phyloP scores from a whole-genome alignment of 92 coral and sea anemone species.

The Nematostella vectensis region DNA sequence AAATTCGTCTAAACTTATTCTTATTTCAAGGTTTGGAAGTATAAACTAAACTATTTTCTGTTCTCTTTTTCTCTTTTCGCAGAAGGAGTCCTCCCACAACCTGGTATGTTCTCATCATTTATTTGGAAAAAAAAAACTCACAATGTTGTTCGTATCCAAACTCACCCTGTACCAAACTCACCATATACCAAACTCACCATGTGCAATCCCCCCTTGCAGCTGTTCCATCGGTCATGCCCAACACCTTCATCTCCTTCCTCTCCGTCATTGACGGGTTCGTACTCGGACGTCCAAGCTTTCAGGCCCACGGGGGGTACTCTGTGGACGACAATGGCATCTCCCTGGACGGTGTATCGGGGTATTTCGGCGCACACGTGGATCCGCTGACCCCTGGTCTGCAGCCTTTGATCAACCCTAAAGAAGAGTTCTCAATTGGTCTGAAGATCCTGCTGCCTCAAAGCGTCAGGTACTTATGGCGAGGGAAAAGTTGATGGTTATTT shows the following conservation, averaged over 20 bases:
- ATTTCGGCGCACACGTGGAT: slow-evolving; percentile 52
- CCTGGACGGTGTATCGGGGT: slow-evolving; percentile 76
- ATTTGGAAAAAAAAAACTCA: too few species aligned
- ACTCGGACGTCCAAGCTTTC: slow-evolving; percentile 56
- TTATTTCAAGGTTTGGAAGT: too few species aligned
- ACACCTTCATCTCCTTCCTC: slow-evolving; percentile 75
- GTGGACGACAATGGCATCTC: slow-evolving; percentile 67
- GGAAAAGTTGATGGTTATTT: too few species aligned
- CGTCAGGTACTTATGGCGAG: too few species aligned
- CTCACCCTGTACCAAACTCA: too few species aligned
- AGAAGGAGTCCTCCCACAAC: too few species aligned
- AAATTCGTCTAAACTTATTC: too few species aligned
- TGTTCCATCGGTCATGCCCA: slow-evolving; percentile 61
- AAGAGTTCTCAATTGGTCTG: slow-evolving; percentile 71
- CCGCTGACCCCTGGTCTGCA: slow-evolving; percentile 8
- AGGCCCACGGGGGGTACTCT: slow-evolving; percentile 59
- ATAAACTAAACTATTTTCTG: too few species aligned
- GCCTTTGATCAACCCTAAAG: slow-evolving; percentile 66
- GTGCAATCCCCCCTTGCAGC: slow-evolving; percentile 19
- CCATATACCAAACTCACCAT: background rate
- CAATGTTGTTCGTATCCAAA: too few species aligned
- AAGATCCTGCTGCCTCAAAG: slow-evolving; percentile 64
- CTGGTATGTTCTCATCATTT: too few species aligned
- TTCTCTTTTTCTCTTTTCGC: too few species aligned
- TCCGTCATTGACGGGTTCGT: slow-evolving; percentile 47